These are phyloP conservation scores for Macrophya annulata DNA, from an alignment of 2,888 invertebrate species.

Conservation along the genomic window DNA sequence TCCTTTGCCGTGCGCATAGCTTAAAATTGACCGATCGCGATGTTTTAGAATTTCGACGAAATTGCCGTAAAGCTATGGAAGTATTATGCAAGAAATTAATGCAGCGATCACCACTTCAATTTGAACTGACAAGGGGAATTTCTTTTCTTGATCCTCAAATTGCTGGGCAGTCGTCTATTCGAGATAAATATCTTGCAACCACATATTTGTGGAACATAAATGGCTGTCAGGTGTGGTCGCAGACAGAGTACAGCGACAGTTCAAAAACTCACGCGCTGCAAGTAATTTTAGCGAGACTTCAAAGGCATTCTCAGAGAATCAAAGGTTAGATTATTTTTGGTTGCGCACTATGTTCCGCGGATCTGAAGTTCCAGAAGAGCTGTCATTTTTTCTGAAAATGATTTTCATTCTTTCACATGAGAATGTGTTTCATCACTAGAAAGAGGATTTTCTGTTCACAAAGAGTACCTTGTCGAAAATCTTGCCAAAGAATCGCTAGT, in stretches of 20 bases:
- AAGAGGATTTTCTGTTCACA: conserved; percentile 56
- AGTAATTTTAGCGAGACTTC: conserved; percentile 38
- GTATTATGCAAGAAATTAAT: conserved; percentile 45
- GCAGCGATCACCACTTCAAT: conserved; percentile 50
- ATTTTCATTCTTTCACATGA: conserved; percentile 57
- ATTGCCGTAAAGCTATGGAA: conserved; percentile 47
- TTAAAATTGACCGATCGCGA: conserved; percentile 50
- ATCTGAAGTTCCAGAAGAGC: conserved; percentile 47
- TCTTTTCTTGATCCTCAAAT: conserved; percentile 54
- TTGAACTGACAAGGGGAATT: conserved; percentile 33
- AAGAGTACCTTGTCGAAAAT: conserved; percentile 57
- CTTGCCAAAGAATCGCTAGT: conserved; percentile 53
- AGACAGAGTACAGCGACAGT: conserved; percentile 53
- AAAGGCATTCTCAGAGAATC: conserved; percentile 46
- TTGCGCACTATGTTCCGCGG: conserved; percentile 13
- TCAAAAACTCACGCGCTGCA: conserved; percentile 48
- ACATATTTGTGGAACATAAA: conserved; percentile 53
- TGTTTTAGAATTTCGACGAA: conserved; percentile 46
- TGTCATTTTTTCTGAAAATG: conserved; percentile 50
- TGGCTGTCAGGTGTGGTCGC: conserved; percentile 50
- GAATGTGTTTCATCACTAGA: conserved; percentile 56
- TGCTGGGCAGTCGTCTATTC: conserved; percentile 41
- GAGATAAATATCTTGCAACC: conserved; percentile 52
- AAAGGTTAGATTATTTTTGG: conserved; percentile 55
- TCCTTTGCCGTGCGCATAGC: conserved; percentile 30